These are phyloP conservation scores for Euplexia lucipara DNA, from an alignment of 2,888 invertebrate genomes.

Conservation along the genomic window DNA sequence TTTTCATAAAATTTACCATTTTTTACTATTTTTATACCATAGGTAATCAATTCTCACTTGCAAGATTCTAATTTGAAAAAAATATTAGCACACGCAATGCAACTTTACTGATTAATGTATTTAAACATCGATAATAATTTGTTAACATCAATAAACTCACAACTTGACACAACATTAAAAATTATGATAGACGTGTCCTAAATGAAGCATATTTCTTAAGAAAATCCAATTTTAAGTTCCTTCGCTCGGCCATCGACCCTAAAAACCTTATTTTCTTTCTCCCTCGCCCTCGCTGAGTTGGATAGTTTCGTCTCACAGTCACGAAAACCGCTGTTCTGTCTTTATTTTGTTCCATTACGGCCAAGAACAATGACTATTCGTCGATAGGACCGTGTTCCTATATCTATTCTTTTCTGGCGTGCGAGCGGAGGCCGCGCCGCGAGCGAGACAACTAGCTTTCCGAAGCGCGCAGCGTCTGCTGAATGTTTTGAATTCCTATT, in stretches of 20 bases:
- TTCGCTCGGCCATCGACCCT: slow-evolving; percentile 90
- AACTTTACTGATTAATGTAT: slow-evolving; percentile 19
- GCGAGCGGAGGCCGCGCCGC: slow-evolving; percentile 45
- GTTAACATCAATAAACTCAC: slow-evolving; percentile 61
- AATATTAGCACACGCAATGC: not conserved
- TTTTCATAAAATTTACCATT: not conserved
- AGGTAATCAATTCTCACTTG: not conserved
- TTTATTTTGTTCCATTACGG: slow-evolving; percentile 90
- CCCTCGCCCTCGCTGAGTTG: slow-evolving; percentile 73
- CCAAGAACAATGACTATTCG: slow-evolving; percentile 90
- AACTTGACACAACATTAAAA: slow-evolving; percentile 66
- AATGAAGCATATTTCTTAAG: slow-evolving; percentile 84
- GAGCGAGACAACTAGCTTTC: slow-evolving; percentile 81
- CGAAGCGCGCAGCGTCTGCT: slow-evolving; percentile 68
- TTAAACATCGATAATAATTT: slow-evolving; percentile 40
- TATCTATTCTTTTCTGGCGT: slow-evolving; percentile 82
- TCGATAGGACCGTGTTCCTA: slow-evolving; percentile 82
- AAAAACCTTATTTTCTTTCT: slow-evolving; percentile 84
- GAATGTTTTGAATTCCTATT: slow-evolving; percentile 89
- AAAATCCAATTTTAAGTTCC: slow-evolving; percentile 88
- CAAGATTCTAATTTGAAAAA: slow-evolving; percentile 26
- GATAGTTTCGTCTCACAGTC: slow-evolving; percentile 86
- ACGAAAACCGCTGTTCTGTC: slow-evolving; percentile 90
- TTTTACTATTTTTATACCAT: not conserved
- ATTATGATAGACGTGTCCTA: slow-evolving; percentile 80